Conservation (phyloP, 2,797 vertebrate genomes). For the Crypturellus tataupa region DNA sequence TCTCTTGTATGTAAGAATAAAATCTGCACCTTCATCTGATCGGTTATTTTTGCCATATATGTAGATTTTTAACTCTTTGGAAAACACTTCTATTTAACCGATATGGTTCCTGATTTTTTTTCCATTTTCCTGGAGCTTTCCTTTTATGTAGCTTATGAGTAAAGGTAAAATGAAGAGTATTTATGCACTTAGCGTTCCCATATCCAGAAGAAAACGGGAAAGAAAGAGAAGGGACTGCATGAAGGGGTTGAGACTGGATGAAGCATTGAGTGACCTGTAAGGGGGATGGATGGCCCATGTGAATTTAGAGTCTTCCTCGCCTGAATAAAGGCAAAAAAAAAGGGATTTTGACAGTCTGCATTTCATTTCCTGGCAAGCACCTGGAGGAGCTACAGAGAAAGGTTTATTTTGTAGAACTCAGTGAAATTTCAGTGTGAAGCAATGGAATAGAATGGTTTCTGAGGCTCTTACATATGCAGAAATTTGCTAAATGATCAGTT, state of each 20-base stretch:
- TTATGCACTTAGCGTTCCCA: neutral
- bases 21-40: neutral
- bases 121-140: neutral
- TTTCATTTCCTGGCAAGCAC: neutral
- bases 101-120: neutral
- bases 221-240: neutral
- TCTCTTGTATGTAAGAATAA: neutral
- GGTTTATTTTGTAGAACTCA: neutral
- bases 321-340: neutral
- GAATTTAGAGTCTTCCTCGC: neutral
- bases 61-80: neutral
- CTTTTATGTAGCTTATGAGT: neutral
- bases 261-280: neutral
- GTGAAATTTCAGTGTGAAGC: neutral
- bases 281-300: neutral
- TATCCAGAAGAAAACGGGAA: neutral
- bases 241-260: neutral
- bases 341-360: neutral
- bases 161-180: neutral
- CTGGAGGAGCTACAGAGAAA: neutral
- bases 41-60: neutral
- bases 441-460: neutral
- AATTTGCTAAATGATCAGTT: neutral
- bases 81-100: neutral
- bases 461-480: neutral